Evolutionary conservation across 2,797 vertebrate species (phyloP).

Genomic region (Bradypodion pumilum): DNA sequence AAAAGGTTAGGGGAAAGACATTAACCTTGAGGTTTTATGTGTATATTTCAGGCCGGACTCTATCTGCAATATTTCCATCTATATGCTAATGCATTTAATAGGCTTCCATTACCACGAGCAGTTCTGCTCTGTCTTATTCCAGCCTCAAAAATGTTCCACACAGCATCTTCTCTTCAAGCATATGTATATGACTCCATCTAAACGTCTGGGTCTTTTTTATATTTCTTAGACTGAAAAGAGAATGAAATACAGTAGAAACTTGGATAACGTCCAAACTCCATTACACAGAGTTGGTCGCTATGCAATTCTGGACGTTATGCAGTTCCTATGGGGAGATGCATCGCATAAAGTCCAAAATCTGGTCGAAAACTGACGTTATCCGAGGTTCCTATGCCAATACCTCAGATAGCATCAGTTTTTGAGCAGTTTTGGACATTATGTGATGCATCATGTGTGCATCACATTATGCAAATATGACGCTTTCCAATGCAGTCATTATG

Average conservation of each 20-base stretch:
- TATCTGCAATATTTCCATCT: slow-evolving; percentile 7
- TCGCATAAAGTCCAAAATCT: too few species aligned
- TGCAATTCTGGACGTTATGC: too few species aligned
- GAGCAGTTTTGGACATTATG: too few species aligned
- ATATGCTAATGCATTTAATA: slow-evolving; percentile 13
- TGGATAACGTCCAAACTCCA: too few species aligned
- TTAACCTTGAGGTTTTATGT: background rate
- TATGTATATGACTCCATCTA: background rate
- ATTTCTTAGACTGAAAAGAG: background rate
- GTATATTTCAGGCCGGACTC: background rate
- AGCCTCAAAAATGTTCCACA: background rate
- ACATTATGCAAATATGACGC: too few species aligned
- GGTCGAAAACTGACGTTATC: too few species aligned
- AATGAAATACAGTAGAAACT: slow-evolving; percentile 1
- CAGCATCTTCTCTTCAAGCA: background rate
- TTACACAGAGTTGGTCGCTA: too few species aligned
- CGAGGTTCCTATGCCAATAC: too few species aligned
- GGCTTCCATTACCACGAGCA: background rate
- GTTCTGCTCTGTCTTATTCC: background rate
- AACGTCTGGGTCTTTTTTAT: background rate
- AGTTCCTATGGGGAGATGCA: too few species aligned
- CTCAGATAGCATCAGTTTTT: too few species aligned
- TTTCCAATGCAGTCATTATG: too few species aligned
- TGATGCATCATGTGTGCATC: too few species aligned
- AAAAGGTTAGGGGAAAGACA: background rate